A percentile compares a stretch with the other conserved stretches of the same genome.
Conservation (phyloP, 1,140 invertebrate genomes). For the Solenopsis fugax region DNA sequence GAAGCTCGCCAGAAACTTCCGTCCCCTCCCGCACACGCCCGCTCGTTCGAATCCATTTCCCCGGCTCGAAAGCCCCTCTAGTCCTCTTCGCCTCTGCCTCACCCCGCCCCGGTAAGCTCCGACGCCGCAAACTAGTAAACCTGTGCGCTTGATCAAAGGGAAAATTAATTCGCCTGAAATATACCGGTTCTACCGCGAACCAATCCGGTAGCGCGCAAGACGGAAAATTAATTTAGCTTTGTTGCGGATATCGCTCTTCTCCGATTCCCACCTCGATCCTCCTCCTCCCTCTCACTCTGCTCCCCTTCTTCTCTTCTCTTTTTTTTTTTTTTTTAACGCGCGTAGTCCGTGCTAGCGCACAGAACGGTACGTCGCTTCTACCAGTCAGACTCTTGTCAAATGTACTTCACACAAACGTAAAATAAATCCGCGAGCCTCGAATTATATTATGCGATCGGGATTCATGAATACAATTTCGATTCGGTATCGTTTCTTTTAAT, state of each 20-base stretch:
- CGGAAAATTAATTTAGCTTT: constrained; percentile 67
- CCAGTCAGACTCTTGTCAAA: neutral
- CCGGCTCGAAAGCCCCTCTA: neutral
- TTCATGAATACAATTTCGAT: neutral
- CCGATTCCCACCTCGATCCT: neutral
- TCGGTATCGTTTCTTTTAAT: neutral
- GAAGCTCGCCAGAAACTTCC: constrained; percentile 50
- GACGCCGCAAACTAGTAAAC: constrained; percentile 61
- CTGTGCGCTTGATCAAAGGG: constrained; percentile 65
- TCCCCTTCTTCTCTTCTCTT: neutral
- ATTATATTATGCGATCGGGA: neutral
- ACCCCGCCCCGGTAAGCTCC: neutral
- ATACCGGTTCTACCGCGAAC: constrained; percentile 50
- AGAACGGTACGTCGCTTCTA: neutral
- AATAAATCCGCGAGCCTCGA: too few species aligned
- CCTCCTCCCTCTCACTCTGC: neutral
- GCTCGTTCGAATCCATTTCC: neutral
- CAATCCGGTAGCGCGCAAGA: constrained; percentile 37
- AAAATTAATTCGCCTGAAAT: constrained; percentile 69
- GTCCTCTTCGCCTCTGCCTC: neutral
- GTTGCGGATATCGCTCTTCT: constrained; percentile 61
- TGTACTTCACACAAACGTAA: neutral
- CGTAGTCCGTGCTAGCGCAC: neutral
- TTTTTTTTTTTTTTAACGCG: neutral
- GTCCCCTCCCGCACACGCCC: neutral